Conservation (phyloP, 2,888 invertebrate species). For the Yponomeuta sedellus region DNA sequence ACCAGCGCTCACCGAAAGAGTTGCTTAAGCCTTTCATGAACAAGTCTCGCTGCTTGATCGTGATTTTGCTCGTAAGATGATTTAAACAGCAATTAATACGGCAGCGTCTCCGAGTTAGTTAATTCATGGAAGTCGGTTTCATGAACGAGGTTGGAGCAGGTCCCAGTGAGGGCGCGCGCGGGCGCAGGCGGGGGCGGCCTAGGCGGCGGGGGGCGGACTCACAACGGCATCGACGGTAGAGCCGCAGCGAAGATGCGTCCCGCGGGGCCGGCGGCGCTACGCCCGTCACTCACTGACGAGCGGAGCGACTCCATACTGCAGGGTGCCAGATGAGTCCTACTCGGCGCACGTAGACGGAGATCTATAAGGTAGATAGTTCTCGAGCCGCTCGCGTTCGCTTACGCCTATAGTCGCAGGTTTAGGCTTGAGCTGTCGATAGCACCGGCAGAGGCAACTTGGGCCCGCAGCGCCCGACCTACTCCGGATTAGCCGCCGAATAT, state of each 20-base stretch:
- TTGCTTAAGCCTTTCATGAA: background rate
- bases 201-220: background rate
- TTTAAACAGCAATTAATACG: background rate
- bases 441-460: background rate
- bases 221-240: background rate
- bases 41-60: background rate
- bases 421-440: background rate
- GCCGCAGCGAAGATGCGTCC: background rate
- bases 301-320: background rate
- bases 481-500: background rate
- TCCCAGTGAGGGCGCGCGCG: background rate
- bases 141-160: background rate
- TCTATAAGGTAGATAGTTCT: background rate
- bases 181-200: too few relatives aligned
- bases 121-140: background rate
- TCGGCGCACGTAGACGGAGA: background rate
- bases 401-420: background rate
- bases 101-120: background rate
- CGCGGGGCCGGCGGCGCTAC: background rate
- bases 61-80: background rate
- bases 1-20: background rate
- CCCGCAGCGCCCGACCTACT: background rate
- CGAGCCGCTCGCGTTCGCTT: background rate
- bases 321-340: too few relatives aligned
- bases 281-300: background rate